Conservation (phyloP, 2,113 vertebrate species). For the Strix uralensis region DNA sequence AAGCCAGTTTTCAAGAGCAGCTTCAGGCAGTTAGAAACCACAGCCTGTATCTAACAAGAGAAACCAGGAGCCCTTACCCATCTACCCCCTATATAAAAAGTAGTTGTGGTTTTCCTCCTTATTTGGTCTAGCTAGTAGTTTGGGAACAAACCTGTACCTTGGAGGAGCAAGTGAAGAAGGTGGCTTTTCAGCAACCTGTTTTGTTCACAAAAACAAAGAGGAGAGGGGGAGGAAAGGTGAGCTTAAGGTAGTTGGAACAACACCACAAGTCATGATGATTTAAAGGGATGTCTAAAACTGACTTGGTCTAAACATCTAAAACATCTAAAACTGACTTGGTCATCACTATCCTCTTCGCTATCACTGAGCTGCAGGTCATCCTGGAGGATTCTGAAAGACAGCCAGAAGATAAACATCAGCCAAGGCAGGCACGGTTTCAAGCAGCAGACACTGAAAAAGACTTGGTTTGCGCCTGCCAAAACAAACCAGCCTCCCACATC, state of each 20-base stretch:
- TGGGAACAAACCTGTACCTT: slow-evolving; percentile 18
- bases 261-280: background rate
- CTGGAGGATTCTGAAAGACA: slow-evolving; percentile 73
- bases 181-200: slow-evolving; percentile 75
- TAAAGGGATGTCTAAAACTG: background rate
- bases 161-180: slow-evolving; percentile 67
- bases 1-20: background rate
- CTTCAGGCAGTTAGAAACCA: background rate
- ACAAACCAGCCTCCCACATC: background rate
- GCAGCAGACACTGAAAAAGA: background rate
- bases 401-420: slow-evolving; percentile 37
- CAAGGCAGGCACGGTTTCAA: background rate
- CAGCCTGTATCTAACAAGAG: background rate
- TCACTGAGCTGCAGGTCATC: slow-evolving; percentile 81
- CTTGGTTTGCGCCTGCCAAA: background rate
- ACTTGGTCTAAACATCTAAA: background rate
- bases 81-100: background rate
- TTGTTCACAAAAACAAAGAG: slow-evolving; percentile 44
- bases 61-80: background rate
- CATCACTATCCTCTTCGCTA: slow-evolving; percentile 76
- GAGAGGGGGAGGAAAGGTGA: slow-evolving; percentile 61
- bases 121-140: too few species aligned
- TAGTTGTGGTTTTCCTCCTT: background rate
- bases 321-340: slow-evolving; percentile 70
- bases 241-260: background rate